Percentiles rank a stretch among this genome's conserved stretches.
These are phyloP conservation scores for Apogon talboti DNA, from an alignment of 2,797 vertebrate species.

Conservation along the genomic window DNA sequence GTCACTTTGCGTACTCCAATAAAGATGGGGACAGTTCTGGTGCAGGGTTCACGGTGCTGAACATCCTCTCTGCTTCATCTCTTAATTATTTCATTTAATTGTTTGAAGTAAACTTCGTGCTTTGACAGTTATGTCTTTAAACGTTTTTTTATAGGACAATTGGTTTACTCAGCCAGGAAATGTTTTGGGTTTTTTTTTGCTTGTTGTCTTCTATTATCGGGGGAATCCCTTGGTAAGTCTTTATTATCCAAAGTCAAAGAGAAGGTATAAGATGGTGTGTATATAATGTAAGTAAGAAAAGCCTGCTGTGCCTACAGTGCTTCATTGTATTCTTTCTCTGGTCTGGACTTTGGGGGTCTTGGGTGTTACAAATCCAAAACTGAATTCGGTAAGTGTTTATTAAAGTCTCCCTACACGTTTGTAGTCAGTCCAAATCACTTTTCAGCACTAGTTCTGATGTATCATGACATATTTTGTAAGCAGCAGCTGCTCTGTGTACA, in stretches of 20 bases:
- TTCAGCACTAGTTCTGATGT: conserved; percentile 37
- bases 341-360: conserved; percentile 34
- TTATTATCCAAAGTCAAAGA: conserved; percentile 75
- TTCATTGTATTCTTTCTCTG: conserved; percentile 51
- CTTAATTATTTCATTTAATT: conserved; percentile 56
- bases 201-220: conserved; percentile 55
- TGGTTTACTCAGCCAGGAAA: conserved; percentile 25
- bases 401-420: conserved; percentile 23
- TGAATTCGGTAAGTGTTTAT: conserved; percentile 40
- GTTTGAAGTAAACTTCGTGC: conserved; percentile 58
- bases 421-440: conserved; percentile 22
- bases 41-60: conserved; percentile 54
- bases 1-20: conserved; percentile 30
- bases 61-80: conserved; percentile 42
- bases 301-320: conserved; percentile 76
- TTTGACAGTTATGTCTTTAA: conserved; percentile 41
- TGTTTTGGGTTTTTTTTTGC: conserved; percentile 9
- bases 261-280: conserved; percentile 65
- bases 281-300: conserved; percentile 75
- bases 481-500: conserved; percentile 38
- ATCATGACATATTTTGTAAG: conserved; percentile 21
- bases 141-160: conserved; percentile 28
- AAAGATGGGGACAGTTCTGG: conserved; percentile 63
- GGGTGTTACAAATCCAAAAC: conserved; percentile 48
- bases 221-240: conserved; percentile 41